A percentile compares a stretch with the other conserved stretches of the same genome.
These are phyloP conservation scores for Choristoneura rosaceana DNA, from an alignment of 2,888 invertebrate species.

Conservation along the genomic window DNA sequence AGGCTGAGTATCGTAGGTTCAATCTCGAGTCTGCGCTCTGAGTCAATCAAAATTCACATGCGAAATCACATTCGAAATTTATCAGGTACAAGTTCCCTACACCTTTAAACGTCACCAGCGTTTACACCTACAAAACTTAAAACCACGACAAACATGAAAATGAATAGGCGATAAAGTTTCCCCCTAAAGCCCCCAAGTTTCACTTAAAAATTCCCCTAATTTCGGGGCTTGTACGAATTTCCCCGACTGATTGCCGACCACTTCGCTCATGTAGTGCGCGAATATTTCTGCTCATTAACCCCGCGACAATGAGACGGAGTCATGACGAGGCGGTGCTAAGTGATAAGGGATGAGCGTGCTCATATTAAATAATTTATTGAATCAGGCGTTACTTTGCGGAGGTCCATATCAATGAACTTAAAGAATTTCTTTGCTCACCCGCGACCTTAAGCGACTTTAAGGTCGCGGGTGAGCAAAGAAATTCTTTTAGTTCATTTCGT, in stretches of 20 bases:
- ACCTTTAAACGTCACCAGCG: background rate
- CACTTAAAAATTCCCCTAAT: constrained; percentile 12
- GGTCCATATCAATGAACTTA: too few species aligned
- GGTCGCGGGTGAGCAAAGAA: too few species aligned
- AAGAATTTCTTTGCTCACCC: too few species aligned
- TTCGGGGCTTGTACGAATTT: constrained; percentile 2
- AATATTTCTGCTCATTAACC: constrained; percentile 70
- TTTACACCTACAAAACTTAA: background rate
- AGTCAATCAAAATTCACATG: too few species aligned
- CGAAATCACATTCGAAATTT: too few species aligned
- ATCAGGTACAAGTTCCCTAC: background rate
- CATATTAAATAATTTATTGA: background rate
- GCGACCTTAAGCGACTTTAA: too few species aligned
- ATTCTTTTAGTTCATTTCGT: too few species aligned
- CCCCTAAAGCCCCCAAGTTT: background rate
- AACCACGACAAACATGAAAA: background rate
- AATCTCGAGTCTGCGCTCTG: too few species aligned
- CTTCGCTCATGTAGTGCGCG: constrained; percentile 25
- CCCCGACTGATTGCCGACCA: constrained; percentile 23
- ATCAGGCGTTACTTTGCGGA: too few species aligned
- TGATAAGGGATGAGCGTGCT: constrained; percentile 46
- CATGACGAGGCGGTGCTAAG: constrained; percentile 58
- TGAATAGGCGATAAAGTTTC: background rate
- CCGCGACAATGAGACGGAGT: constrained; percentile 67
- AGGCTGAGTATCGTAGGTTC: too few species aligned